Conservation (phyloP, 2,797 vertebrate species). For the Dermochelys coriacea region DNA sequence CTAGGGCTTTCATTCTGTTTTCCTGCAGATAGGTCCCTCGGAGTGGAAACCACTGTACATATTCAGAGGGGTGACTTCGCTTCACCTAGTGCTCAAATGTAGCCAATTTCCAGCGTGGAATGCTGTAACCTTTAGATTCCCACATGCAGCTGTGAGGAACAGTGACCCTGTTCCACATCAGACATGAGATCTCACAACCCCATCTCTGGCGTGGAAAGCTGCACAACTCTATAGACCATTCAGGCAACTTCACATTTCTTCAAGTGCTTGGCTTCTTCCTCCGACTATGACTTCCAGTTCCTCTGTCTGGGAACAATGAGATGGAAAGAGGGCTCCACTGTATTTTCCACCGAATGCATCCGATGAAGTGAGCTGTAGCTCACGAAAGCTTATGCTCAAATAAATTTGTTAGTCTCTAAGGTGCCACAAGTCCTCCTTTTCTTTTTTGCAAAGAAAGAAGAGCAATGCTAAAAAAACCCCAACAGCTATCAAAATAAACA, state of each 20-base stretch:
- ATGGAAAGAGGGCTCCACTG: not conserved
- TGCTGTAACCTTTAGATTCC: not conserved
- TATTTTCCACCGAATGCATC: too few species aligned
- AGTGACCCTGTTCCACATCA: rapidly evolving
- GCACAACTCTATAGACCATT: not conserved
- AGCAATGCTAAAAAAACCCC: not conserved
- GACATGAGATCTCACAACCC: not conserved
- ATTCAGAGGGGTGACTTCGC: not conserved
- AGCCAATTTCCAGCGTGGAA: not conserved
- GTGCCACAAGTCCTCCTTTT: too few species aligned
- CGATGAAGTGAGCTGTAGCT: too few species aligned
- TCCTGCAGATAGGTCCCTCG: not conserved
- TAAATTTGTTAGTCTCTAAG: too few species aligned
- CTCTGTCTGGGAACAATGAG: conserved; percentile 28
- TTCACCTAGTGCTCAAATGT: not conserved
- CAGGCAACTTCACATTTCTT: not conserved
- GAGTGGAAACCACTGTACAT: rapidly evolving
- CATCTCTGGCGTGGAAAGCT: not conserved
- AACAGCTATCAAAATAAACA: not conserved
- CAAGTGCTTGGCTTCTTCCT: not conserved
- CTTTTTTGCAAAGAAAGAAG: conserved; percentile 28
- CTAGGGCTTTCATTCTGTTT: not conserved
- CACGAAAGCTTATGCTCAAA: too few species aligned
- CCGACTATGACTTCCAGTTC: not conserved
- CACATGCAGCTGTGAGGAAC: not conserved